Conservation (phyloP, 2,113 vertebrate species). For the Archocentrus centrarchus region DNA sequence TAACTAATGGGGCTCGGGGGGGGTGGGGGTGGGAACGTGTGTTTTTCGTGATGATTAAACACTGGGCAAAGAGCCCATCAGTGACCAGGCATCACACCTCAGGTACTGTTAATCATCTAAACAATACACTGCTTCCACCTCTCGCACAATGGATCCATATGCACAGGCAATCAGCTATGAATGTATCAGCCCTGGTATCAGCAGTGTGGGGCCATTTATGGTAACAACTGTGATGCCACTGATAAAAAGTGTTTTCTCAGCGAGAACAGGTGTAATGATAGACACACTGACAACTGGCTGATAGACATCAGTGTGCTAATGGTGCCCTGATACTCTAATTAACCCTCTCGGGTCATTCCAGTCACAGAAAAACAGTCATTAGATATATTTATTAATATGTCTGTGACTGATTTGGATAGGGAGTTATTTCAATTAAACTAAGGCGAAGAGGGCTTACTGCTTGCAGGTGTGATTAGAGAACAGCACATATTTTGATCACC, state of each 20-base stretch:
- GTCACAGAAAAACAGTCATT: not conserved
- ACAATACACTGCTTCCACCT: slow-evolving; percentile 51
- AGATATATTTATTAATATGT: not conserved
- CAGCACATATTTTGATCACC: not conserved
- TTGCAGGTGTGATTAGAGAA: slow-evolving; percentile 41
- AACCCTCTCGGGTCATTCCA: slow-evolving; percentile 4
- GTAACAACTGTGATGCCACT: slow-evolving; percentile 14
- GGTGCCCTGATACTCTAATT: slow-evolving; percentile 44
- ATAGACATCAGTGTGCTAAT: slow-evolving; percentile 55
- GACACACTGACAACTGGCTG: slow-evolving; percentile 3
- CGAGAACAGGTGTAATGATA: slow-evolving; percentile 20
- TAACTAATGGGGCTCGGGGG: slow-evolving; percentile 51
- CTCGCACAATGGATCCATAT: slow-evolving; percentile 44
- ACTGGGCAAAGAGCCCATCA: slow-evolving; percentile 51
- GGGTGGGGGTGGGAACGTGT: slow-evolving; percentile 52
- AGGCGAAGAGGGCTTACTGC: not conserved
- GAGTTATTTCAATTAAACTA: slow-evolving; percentile 6
- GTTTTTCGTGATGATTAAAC: slow-evolving; percentile 72
- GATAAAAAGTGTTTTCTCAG: slow-evolving; percentile 44
- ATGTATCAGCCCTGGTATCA: slow-evolving; percentile 39
- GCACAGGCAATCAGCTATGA: slow-evolving; percentile 36
- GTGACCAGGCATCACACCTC: slow-evolving; percentile 57
- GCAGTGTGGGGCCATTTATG: slow-evolving; percentile 5
- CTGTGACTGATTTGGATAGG: not conserved
- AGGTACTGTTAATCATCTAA: slow-evolving; percentile 74